Evolutionary conservation across 53 echinoderm and acorn worm genomes (phyloP), one percentile per base, ranked within the genome.

Genomic region (Patiria pectinifera): DNA sequence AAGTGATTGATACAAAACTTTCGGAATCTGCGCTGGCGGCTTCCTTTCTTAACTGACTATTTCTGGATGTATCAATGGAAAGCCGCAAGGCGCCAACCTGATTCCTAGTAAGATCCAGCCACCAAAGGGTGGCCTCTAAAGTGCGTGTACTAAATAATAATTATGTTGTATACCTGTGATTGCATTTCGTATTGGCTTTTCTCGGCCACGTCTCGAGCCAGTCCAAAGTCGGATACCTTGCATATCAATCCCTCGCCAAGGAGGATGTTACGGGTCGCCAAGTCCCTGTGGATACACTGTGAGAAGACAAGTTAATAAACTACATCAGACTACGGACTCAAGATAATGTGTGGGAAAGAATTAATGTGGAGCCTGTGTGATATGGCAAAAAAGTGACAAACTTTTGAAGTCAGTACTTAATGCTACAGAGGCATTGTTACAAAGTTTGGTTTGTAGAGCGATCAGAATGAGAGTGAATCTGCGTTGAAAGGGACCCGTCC

Each of bases 271-370:
- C 96, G 77, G 23, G 96, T 95, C 0, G 96, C 96, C 19, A 96
- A 71, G 84, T 96, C 96, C 63, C 96, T 82, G 80, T 96, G 96
- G 24, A 96, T 96, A n/a, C 96, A 96, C 96, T 96, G 83, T 2
- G 47, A 69, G 13, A 44, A 43, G 35, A 86, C 84, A 62, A 66
- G 13, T 53, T 25, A 75, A 59, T 66, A 3, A 79, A 79, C 4
- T 10, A 24, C 4, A 74, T 24, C 24, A 74, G 8, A 10, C 74
- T 3, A 74, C 2, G 4, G 19, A 21, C 74, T 0, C 18, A 18
- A 23, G 74, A 19, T 6, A 5, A 53, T 5, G 5, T 53, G 53
- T 53, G 53, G 8, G 53, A 8, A 35, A 35, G 35, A 35, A 35
- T 35, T 35, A 35, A 35, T 35, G 35, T 35, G 35, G 35, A 35